Percentiles rank a stretch among this genome's conserved stretches.
These are phyloP conservation scores for Zelostemma sp. DNA, from an alignment of 1,140 invertebrate genomes.

Conservation along the genomic window DNA sequence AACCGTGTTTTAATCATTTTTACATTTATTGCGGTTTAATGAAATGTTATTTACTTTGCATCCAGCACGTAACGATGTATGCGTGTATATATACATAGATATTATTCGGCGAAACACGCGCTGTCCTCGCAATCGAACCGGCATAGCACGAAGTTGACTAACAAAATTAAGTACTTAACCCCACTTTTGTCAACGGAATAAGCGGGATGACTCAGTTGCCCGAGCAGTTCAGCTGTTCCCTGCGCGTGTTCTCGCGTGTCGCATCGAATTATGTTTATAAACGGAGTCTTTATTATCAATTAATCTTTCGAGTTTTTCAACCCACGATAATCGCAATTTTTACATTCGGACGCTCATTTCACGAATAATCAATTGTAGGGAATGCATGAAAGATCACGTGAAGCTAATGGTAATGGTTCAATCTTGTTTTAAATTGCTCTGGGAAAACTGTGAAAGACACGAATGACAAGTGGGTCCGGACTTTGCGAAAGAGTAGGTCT, in stretches of 20 bases:
- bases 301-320: too few species aligned
- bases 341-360: too few species aligned
- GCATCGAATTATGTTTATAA: conserved; percentile 20
- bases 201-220: conserved; percentile 10
- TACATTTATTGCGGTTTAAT: background rate
- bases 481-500: too few species aligned
- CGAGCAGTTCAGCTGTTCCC: conserved; percentile 4
- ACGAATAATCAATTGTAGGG: too few species aligned
- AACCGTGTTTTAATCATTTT: too few species aligned
- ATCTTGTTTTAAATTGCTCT: conserved; percentile 12
- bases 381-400: too few species aligned
- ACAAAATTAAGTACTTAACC: conserved; percentile 36
- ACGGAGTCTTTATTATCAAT: too few species aligned
- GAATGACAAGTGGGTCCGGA: conserved; percentile 24
- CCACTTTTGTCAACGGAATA: conserved; percentile 23
- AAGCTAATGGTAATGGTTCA: too few species aligned
- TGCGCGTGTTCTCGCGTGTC: background rate
- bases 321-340: too few species aligned
- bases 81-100: background rate
- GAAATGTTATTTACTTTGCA: conserved; percentile 3
- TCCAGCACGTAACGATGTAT: background rate
- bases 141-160: conserved; percentile 12
- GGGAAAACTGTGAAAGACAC: conserved; percentile 16
- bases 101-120: conserved; percentile 1
- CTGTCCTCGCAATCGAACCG: conserved; percentile 13